A percentile compares a stretch with the other conserved stretches of the same genome.
Evolutionary conservation across 2,113 vertebrate genomes (phyloP).

Genomic region (Dissostichus mawsoni): DNA sequence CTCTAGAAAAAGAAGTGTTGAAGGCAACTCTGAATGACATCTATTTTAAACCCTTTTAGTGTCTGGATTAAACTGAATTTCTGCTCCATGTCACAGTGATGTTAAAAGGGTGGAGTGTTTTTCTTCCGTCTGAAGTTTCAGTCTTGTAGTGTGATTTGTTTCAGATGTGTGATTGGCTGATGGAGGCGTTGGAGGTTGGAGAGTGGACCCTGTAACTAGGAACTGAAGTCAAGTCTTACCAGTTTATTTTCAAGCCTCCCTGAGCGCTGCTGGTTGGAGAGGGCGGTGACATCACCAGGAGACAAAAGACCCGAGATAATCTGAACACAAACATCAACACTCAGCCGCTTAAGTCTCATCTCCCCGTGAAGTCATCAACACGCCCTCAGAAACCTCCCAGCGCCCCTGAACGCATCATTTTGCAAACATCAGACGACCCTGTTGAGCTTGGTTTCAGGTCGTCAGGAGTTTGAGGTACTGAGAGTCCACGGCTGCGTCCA

Average conservation of each 20-base stretch:
- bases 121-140: background rate
- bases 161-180: conserved; percentile 25
- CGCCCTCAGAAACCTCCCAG: conserved; percentile 18
- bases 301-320: background rate
- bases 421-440: conserved; percentile 6
- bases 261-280: background rate
- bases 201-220: conserved; percentile 28
- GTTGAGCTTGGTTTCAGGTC: background rate
- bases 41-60: conserved; percentile 8
- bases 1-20: background rate
- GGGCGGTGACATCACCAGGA: conserved; percentile 18
- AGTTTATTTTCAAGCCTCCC: conserved; percentile 43
- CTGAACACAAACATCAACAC: background rate
- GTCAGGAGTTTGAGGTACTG: conserved; percentile 34
- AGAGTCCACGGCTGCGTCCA: conserved; percentile 41
- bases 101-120: background rate
- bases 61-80: conserved; percentile 8
- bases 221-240: conserved; percentile 66
- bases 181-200: conserved; percentile 14
- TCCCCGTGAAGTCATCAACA: background rate
- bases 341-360: background rate
- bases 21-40: background rate
- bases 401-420: conserved; percentile 23
- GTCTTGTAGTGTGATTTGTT: conserved; percentile 39
- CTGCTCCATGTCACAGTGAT: background rate